Conservation (phyloP, 2,797 vertebrate species). For the Crocodylus rhombifer region DNA sequence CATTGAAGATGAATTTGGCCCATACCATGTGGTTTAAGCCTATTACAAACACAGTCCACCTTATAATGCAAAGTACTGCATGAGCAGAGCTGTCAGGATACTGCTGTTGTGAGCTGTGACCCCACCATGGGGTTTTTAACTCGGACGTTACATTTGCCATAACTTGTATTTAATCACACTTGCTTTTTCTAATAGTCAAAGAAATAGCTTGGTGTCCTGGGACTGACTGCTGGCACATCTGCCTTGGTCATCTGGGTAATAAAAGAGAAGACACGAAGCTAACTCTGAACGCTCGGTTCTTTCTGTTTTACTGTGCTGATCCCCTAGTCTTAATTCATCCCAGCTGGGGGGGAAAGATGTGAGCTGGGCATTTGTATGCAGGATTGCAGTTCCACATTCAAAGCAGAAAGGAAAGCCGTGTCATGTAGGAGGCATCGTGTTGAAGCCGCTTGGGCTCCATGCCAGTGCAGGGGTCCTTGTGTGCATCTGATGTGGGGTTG, state of each 20-base stretch:
- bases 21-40: background rate
- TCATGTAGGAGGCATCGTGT: background rate
- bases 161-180: background rate
- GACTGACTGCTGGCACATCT: background rate
- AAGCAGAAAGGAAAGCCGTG: no score
- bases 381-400: background rate
- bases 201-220: background rate
- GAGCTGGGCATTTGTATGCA: background rate
- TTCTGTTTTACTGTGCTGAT: background rate
- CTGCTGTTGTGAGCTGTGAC: no score
- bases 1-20: constrained; percentile 3
- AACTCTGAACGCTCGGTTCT: background rate
- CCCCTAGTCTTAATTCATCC: background rate
- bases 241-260: background rate
- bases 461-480: background rate
- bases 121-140: background rate
- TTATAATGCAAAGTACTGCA: background rate
- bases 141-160: background rate
- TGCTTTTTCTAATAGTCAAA: background rate
- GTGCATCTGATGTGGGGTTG: background rate
- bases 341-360: background rate
- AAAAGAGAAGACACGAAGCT: background rate
- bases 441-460: background rate
- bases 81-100: no score
- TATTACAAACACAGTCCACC: background rate